Percentiles rank a stretch among this genome's conserved stretches.
These are phyloP conservation scores for Ormyrus thymus DNA, from an alignment of 2,888 invertebrate genomes.

Conservation along the genomic window DNA sequence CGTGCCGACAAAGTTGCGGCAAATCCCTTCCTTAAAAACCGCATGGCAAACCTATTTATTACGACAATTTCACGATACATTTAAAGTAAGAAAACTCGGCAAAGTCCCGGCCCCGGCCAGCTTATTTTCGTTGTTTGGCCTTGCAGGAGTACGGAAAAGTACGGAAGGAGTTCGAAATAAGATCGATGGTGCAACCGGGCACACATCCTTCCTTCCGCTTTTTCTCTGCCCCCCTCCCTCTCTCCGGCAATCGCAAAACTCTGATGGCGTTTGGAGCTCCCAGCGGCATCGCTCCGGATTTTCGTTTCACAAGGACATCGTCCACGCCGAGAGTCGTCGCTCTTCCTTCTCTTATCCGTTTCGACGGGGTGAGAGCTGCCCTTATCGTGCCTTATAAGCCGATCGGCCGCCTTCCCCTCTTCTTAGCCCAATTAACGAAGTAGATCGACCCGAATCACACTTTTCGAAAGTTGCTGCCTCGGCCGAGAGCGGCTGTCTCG, in stretches of 20 bases:
- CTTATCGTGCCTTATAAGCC: constrained; percentile 17
- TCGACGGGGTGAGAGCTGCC: not conserved
- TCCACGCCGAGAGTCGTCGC: not conserved
- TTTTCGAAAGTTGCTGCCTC: constrained; percentile 44
- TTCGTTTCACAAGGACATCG: constrained; percentile 4
- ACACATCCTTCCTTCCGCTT: not conserved
- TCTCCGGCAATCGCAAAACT: constrained; percentile 15
- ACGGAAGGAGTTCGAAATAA: constrained; percentile 22
- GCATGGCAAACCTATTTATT: constrained; percentile 11
- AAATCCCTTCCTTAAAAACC: not conserved
- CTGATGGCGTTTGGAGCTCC: constrained; percentile 10
- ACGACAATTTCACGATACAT: constrained; percentile 32
- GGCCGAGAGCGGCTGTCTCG: constrained; percentile 3
- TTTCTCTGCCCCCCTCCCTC: not conserved
- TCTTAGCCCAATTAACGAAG: constrained; percentile 44
- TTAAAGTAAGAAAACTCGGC: not conserved
- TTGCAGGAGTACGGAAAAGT: not conserved
- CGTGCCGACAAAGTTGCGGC: not conserved
- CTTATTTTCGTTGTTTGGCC: constrained; percentile 37
- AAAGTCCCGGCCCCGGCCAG: constrained; percentile 7
- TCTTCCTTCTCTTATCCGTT: not conserved
- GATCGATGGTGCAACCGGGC: constrained; percentile 31
- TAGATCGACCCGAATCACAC: constrained; percentile 45
- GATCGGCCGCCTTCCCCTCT: constrained; percentile 12
- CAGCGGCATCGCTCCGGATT: not conserved